These are phyloP conservation scores for Atta texana DNA, from an alignment of 1,140 invertebrate species.

Conservation along the genomic window DNA sequence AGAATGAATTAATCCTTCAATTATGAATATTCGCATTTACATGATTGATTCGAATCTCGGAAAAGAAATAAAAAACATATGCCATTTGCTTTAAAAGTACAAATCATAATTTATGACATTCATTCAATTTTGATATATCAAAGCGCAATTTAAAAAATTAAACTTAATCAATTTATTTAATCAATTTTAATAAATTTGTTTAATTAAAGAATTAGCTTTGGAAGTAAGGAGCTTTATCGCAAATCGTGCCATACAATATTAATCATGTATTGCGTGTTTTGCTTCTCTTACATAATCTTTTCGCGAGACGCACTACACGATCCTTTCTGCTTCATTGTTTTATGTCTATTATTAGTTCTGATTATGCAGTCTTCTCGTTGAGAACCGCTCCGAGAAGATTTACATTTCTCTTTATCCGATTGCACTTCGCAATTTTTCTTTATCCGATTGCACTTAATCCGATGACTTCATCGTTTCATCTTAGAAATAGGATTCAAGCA, in stretches of 20 bases:
- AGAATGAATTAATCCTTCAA: neutral
- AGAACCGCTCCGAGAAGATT: neutral
- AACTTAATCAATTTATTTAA: no score
- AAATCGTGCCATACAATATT: neutral
- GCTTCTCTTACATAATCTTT: neutral
- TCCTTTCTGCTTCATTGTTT: neutral
- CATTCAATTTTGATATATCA: neutral
- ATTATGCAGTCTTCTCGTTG: neutral
- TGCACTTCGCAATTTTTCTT: constrained; percentile 3
- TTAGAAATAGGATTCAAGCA: neutral
- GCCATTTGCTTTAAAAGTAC: neutral
- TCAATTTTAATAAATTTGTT: neutral
- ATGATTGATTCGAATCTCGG: neutral
- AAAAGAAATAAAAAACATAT: neutral
- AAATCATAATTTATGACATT: neutral
- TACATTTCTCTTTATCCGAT: neutral
- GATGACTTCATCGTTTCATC: constrained; percentile 10
- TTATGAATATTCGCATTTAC: neutral
- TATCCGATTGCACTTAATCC: neutral
- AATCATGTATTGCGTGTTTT: neutral
- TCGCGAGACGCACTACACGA: neutral
- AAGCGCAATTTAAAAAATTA: neutral
- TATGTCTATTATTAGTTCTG: neutral
- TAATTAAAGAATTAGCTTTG: neutral
- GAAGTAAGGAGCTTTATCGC: neutral